Evolutionary conservation across 2,113 vertebrate species (phyloP), one percentile per base, ranked within the genome.

Genomic region (Cyprinodon brontotheroides): DNA sequence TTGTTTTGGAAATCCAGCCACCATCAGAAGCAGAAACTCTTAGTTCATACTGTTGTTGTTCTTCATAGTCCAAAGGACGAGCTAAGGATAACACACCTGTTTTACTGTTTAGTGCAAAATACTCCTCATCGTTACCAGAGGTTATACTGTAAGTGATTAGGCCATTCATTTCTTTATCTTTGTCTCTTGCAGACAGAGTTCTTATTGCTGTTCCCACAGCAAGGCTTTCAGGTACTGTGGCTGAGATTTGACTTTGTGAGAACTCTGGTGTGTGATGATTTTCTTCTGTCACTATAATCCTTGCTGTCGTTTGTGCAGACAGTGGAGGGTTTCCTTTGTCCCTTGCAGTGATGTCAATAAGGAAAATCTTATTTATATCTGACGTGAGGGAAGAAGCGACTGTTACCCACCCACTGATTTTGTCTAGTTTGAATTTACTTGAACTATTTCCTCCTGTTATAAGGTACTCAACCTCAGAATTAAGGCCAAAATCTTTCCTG

Each of bases 241-340:
- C 86, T 1, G 93, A 96, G 85, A 98, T 92, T 64, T 94, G 96
- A 90, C 91, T 97, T 87, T 98, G 97, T 9, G 97, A 97, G 92
- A 99, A 99, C 82, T 98, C 97, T 0, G 98, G 98, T 0, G 96
- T 97, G 62, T 99, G 96, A 82, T 97, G 95, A 82, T 99, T 99
- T 84, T 99, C 98, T 79, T 99, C 98, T 0, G 98, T 99, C 48
- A 99, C 95, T 0, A 94, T 92, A 62, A 99, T 94, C 57, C 93
- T 94, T 68, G 98, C 93, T 4, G 91, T 84, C 0, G 93, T 92
- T 67, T 93, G 93, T 0, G 95, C 89, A 0, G 95, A 97, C 61
- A 99, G 92, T 0, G 97, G 97, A 37, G 97, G 98, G 70, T 96
- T 98, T 38, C 98, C 98, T 92, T 94, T 96, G 92, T 99, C 98